Conservation (phyloP, 2,797 vertebrate species). For the Gambelia wislizenii region DNA sequence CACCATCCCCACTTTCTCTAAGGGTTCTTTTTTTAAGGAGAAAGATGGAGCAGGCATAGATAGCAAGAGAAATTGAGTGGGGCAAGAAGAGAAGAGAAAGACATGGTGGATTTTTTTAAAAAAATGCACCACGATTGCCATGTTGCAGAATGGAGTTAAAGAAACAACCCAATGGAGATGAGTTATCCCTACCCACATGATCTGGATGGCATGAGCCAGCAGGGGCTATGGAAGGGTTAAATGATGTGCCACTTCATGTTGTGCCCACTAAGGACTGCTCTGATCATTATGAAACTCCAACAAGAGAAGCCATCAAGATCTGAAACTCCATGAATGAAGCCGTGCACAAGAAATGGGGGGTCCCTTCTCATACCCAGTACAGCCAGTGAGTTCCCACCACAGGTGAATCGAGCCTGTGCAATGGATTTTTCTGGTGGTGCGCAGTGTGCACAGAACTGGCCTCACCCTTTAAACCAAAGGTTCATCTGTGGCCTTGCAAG, state of each 20-base stretch:
- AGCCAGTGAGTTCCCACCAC: neutral
- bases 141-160: neutral
- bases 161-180: neutral
- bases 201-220: neutral
- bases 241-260: neutral
- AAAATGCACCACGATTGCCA: neutral
- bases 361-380: neutral
- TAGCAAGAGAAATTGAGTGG: too few species aligned
- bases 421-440: too few species aligned
- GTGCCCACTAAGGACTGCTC: neutral
- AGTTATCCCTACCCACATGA: neutral
- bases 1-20: too few species aligned
- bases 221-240: neutral
- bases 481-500: too few species aligned
- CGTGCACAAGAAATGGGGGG: neutral
- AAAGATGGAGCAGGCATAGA: neutral
- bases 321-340: neutral
- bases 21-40: neutral
- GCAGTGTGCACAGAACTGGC: too few species aligned
- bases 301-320: neutral
- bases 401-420: too few species aligned
- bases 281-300: neutral
- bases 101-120: neutral
- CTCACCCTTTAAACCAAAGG: too few species aligned
- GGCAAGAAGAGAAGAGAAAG: too few species aligned